Conservation (phyloP, 2,113 vertebrate species). For the Actenoides lindsayi region DNA sequence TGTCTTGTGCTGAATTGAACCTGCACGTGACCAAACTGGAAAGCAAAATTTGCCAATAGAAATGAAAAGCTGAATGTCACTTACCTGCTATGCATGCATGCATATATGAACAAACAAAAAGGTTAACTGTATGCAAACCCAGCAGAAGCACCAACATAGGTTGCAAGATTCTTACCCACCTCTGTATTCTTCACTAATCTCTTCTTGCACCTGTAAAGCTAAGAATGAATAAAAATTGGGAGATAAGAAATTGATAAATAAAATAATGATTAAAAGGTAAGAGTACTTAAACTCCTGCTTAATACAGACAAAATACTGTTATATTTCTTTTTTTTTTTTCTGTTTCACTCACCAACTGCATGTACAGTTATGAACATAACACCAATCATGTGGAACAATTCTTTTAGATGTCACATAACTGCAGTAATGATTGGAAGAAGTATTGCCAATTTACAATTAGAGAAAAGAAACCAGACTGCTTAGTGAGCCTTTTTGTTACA, state of each 20-base stretch:
- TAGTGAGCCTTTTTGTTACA: neutral
- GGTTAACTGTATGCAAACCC: neutral
- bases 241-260: neutral
- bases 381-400: neutral
- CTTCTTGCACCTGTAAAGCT: neutral
- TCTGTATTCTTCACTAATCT: neutral
- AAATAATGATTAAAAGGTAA: neutral
- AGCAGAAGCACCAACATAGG: neutral
- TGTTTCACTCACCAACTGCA: neutral
- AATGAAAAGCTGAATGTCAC: neutral
- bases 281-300: neutral
- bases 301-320: neutral
- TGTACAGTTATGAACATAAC: neutral
- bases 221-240: neutral
- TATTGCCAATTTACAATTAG: neutral
- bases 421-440: neutral
- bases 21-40: conserved; percentile 27
- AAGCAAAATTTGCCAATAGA: conserved; percentile 14
- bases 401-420: neutral
- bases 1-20: conserved; percentile 11
- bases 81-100: conserved; percentile 61
- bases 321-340: neutral
- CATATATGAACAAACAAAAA: conserved; percentile 32
- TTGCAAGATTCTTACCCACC: neutral
- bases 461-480: neutral